phyloP scores from a whole-genome alignment of 2,113 vertebrate genomes.

The Panthera tigris region DNA sequence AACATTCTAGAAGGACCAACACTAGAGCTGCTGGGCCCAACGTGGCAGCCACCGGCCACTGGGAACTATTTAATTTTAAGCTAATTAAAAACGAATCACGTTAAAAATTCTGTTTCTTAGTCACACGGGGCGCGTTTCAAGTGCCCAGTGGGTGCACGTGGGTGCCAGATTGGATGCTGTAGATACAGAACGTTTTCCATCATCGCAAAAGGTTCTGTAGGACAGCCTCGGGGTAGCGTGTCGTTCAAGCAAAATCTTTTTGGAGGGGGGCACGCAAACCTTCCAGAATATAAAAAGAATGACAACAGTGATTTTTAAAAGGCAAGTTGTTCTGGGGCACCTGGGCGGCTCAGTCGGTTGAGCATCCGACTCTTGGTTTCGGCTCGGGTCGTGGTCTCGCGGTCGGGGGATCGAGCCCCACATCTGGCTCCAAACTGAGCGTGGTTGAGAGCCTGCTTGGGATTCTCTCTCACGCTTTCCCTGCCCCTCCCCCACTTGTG shows the following conservation, averaged over 20 bases:
- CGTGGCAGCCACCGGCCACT: fast-evolving
- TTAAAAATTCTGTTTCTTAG: neutral
- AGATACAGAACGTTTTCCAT: fast-evolving
- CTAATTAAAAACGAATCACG: neutral
- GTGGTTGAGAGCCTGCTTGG: no score
- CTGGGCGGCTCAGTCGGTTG: no score
- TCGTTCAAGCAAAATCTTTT: neutral
- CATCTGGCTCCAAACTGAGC: no score
- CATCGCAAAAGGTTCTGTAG: fast-evolving
- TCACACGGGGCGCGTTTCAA: fast-evolving
- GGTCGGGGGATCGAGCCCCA: no score
- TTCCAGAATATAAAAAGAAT: neutral
- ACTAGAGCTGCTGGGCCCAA: neutral
- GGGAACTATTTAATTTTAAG: neutral
- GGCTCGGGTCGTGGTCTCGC: no score
- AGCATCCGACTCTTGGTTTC: no score
- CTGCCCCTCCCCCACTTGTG: no score
- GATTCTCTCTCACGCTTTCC: no score
- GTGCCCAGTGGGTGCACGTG: fast-evolving
- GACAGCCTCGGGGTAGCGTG: neutral
- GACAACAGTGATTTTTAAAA: neutral
- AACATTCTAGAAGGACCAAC: neutral
- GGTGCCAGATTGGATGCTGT: neutral
- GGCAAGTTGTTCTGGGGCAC: neutral
- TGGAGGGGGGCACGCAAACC: neutral